These are phyloP conservation scores for Strigamia maritima DNA, from an alignment of 2,888 invertebrate species.

Conservation along the genomic window DNA sequence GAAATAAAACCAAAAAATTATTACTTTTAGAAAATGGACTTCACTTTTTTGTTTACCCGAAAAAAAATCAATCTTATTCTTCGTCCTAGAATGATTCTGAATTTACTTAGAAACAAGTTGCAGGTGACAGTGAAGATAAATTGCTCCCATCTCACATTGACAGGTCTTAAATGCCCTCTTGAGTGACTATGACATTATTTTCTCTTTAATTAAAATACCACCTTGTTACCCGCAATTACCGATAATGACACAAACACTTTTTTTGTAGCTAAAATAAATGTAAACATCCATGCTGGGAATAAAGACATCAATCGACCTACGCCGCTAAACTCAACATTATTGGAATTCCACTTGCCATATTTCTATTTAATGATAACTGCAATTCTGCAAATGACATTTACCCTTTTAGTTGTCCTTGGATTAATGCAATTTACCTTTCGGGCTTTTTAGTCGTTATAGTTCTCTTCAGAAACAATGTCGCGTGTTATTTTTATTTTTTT, in stretches of 20 bases:
- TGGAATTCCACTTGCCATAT: not conserved
- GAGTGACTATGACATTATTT: constrained; percentile 8
- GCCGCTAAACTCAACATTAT: not conserved
- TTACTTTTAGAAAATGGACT: too few species aligned
- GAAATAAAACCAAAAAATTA: not conserved
- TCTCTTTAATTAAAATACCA: constrained; percentile 1
- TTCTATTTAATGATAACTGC: not conserved
- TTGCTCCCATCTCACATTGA: not conserved
- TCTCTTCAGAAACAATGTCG: not conserved
- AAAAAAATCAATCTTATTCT: too few species aligned
- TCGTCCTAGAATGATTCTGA: not conserved
- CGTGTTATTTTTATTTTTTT: not conserved
- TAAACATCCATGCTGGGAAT: not conserved
- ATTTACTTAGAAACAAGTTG: not conserved
- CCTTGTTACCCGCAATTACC: constrained; percentile 17
- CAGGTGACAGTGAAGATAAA: constrained; percentile 9
- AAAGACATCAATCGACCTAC: not conserved
- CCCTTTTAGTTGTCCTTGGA: not conserved
- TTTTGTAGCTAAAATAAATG: not conserved
- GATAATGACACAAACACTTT: not conserved
- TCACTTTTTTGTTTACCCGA: too few species aligned
- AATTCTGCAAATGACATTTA: not conserved
- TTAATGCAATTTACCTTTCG: not conserved
- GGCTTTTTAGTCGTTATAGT: not conserved
- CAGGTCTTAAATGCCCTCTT: constrained; percentile 12